Percentiles rank a stretch among this genome's conserved stretches.
These are phyloP conservation scores for Laupala kohalensis DNA, from an alignment of 1,140 invertebrate genomes.

Conservation along the genomic window DNA sequence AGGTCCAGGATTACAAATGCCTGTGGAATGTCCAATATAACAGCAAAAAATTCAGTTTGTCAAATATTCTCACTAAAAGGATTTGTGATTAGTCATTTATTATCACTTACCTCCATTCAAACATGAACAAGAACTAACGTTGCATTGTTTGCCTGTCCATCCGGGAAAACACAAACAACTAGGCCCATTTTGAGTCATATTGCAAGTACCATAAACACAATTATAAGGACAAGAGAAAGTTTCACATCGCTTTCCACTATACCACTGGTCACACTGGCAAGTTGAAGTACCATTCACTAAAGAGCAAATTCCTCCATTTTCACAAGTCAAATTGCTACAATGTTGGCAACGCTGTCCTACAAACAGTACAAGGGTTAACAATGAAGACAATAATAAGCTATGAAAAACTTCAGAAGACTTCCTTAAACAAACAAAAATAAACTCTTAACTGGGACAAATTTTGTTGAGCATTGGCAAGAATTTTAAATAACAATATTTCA, in stretches of 20 bases:
- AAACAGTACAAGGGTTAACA: no score
- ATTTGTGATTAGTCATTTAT: not conserved
- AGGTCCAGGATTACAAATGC: constrained; percentile 21
- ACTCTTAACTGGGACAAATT: no score
- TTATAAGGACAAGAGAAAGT: constrained; percentile 26
- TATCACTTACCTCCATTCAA: constrained; percentile 36
- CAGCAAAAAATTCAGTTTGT: not conserved
- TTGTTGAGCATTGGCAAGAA: no score
- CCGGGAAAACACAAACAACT: constrained; percentile 31
- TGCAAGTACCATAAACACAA: constrained; percentile 25
- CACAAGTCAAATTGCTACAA: constrained; percentile 26
- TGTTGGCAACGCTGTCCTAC: constrained; percentile 24
- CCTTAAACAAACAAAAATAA: no score
- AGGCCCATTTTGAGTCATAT: constrained; percentile 21
- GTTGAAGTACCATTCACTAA: constrained; percentile 16
- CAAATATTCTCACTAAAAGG: not conserved
- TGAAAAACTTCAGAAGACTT: no score
- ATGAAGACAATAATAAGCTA: no score
- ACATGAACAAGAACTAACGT: constrained; percentile 27
- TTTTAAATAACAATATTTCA: no score
- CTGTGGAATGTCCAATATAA: not conserved
- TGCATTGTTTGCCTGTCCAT: constrained; percentile 41
- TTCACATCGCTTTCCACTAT: constrained; percentile 28
- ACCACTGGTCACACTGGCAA: constrained; percentile 30
- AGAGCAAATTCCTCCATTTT: constrained; percentile 29